A percentile compares a stretch with the other conserved stretches of the same genome.
Evolutionary conservation across 2,888 invertebrate species (phyloP).

Genomic region (Xestia xanthographa): DNA sequence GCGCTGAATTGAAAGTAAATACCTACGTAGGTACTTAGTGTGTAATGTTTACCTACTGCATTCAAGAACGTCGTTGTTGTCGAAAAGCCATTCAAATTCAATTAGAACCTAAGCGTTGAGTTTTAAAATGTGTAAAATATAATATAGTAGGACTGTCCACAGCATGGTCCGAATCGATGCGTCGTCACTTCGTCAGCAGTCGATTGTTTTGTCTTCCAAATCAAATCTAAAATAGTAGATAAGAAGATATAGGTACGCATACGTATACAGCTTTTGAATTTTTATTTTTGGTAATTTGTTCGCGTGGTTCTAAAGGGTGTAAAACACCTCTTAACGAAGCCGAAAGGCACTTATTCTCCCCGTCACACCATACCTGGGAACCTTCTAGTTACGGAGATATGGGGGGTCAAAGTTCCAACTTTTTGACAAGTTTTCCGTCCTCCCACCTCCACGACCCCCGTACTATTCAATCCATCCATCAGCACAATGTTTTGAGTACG

Average conservation of each 20-base stretch:
- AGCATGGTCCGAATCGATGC: conserved; percentile 52
- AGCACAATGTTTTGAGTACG: too few species aligned
- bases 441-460: too few species aligned
- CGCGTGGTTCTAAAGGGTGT: not conserved
- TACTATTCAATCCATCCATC: too few species aligned
- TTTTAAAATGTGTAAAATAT: not conserved
- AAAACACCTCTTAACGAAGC: too few species aligned
- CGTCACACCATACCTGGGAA: too few species aligned
- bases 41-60: not conserved
- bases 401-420: too few species aligned
- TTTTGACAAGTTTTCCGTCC: too few species aligned
- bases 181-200: conserved; percentile 22
- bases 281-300: not conserved
- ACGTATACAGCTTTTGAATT: not conserved
- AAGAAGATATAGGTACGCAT: not conserved
- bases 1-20: conserved; percentile 5
- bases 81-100: not conserved
- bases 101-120: not conserved
- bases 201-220: conserved; percentile 18
- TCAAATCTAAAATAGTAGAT: not conserved
- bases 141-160: conserved; percentile 3
- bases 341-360: too few species aligned
- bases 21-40: not conserved
- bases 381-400: too few species aligned
- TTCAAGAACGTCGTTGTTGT: not conserved